Conservation (phyloP, 2,797 vertebrate genomes). For the Lagorchestes hirsutus region DNA sequence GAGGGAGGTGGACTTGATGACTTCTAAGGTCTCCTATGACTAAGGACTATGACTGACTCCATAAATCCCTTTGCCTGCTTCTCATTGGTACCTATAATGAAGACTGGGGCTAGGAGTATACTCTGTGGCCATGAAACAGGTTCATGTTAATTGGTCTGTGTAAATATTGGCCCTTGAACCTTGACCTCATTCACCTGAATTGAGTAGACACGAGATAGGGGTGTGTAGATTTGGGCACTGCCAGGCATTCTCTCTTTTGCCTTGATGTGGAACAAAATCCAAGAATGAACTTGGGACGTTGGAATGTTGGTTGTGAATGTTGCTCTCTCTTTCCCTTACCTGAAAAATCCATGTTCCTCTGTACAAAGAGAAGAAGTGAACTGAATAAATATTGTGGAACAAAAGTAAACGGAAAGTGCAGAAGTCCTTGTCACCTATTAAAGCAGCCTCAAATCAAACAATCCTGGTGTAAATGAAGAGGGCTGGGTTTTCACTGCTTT, state of each 20-base stretch:
- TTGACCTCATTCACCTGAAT: background rate
- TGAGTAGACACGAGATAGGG: background rate
- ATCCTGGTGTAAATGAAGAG: background rate
- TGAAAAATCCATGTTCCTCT: constrained; percentile 9
- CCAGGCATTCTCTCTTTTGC: background rate
- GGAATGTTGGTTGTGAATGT: background rate
- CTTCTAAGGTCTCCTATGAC: background rate
- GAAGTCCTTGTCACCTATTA: constrained; percentile 10
- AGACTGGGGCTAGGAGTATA: background rate
- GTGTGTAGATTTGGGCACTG: background rate
- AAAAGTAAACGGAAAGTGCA: constrained; percentile 45
- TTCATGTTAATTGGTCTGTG: background rate
- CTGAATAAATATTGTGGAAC: constrained; percentile 57
- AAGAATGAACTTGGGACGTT: background rate
- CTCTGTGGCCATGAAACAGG: background rate
- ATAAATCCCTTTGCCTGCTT: background rate
- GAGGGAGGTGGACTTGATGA: background rate
- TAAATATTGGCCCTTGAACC: background rate
- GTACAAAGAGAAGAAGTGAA: background rate
- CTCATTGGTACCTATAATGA: background rate
- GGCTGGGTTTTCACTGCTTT: constrained; percentile 16
- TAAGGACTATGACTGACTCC: background rate
- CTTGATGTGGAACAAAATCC: too few species aligned
- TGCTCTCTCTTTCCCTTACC: constrained; percentile 10
- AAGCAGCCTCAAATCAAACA: constrained; percentile 11